phyloP scores from a whole-genome alignment of 2,888 invertebrate species.

The Brachyptera risi region DNA sequence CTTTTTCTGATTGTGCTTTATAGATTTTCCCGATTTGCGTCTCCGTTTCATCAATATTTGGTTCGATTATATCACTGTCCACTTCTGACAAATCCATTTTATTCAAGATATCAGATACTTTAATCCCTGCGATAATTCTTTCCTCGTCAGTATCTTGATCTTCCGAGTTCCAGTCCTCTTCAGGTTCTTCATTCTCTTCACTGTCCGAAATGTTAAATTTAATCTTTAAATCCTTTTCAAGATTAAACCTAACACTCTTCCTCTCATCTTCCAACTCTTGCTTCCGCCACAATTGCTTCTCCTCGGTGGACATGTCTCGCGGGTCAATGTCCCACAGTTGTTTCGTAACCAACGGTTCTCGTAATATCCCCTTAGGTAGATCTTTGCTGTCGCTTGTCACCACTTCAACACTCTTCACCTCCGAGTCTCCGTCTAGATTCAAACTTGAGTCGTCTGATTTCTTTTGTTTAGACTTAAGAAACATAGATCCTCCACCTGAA shows the following conservation, averaged over 20 bases:
- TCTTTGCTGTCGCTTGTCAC: neutral
- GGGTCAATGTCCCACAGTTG: constrained; percentile 36
- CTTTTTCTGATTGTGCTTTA: too few relatives aligned
- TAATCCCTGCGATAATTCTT: constrained; percentile 42
- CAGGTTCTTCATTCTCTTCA: constrained; percentile 36
- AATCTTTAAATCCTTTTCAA: constrained; percentile 49
- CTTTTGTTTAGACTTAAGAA: constrained; percentile 53
- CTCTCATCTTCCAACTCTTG: constrained; percentile 64
- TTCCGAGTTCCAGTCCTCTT: constrained; percentile 34
- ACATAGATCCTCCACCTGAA: constrained; percentile 58
- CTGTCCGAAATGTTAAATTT: constrained; percentile 39
- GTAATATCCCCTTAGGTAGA: constrained; percentile 35
- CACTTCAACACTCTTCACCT: neutral
- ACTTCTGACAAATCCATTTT: constrained; percentile 22
- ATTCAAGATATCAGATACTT: constrained; percentile 35
- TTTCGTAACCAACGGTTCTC: constrained; percentile 22
- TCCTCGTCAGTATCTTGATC: constrained; percentile 32
- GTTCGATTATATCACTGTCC: constrained; percentile 3
- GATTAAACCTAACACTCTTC: constrained; percentile 68
- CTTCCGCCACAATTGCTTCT: constrained; percentile 34
- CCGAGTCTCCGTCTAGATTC: neutral
- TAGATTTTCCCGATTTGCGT: neutral
- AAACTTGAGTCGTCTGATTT: constrained; percentile 8
- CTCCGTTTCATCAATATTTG: neutral
- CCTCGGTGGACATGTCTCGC: constrained; percentile 32